phyloP scores from a whole-genome alignment of 92 coral and sea anemone genomes.

The Parazoanthus swiftii region DNA sequence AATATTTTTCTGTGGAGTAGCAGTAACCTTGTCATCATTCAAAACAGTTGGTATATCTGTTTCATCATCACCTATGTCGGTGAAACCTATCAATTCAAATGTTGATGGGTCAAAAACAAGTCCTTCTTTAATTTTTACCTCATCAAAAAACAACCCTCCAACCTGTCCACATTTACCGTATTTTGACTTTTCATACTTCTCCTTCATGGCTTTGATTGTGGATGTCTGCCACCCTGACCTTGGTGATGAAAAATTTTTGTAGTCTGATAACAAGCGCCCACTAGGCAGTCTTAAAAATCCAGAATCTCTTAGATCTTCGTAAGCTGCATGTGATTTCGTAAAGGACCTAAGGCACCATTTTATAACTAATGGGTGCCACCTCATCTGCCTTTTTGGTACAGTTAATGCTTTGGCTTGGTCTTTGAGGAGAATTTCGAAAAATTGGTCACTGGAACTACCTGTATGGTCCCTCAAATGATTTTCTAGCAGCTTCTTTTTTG shows the following conservation, averaged over 20 bases:
- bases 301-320: conserved; percentile 49
- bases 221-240: conserved; percentile 61
- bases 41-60: conserved; percentile 7
- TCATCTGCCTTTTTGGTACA: conserved; percentile 55
- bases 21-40: background rate
- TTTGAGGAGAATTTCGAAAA: conserved; percentile 50
- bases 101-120: conserved; percentile 56
- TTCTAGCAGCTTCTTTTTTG: conserved; percentile 42
- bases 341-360: conserved; percentile 46
- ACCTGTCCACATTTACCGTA: conserved; percentile 48
- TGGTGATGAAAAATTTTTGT: conserved; percentile 50
- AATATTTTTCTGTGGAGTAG: background rate
- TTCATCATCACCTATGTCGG: conserved; percentile 53
- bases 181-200: conserved; percentile 44
- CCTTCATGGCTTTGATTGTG: conserved; percentile 42
- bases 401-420: conserved; percentile 65
- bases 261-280: conserved; percentile 62
- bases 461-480: conserved; percentile 57
- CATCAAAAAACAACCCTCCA: conserved; percentile 64
- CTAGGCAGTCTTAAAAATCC: conserved; percentile 53
- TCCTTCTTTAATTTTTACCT: conserved; percentile 60
- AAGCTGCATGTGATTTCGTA: conserved; percentile 45
- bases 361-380: conserved; percentile 61
- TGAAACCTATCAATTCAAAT: conserved; percentile 63
- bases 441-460: conserved; percentile 42